Evolutionary conservation across 2,113 vertebrate genomes (phyloP), one percentile per base, ranked within the genome.

Genomic region (Oryzias woworae): DNA sequence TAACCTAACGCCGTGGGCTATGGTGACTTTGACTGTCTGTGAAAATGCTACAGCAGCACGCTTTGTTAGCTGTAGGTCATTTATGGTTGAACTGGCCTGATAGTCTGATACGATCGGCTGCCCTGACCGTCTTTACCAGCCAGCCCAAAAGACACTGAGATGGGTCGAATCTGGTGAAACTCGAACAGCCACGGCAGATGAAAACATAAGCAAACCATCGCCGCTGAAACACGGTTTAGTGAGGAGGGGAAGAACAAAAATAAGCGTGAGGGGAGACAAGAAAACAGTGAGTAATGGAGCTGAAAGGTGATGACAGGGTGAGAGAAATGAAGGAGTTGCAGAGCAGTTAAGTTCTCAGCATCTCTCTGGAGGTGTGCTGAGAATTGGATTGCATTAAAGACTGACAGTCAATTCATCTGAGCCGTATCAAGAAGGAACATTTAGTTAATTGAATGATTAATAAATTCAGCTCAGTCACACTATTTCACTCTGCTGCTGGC

Each of bases 361-460:
- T 94, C 92, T 91, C 93, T 94, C 91, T 91, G 87, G 94, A 93
- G 81, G 83, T 83, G 73, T 68, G 78, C 92, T 90, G 92, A 92
- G 92, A 94, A 94, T 94, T 93, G 94, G 94, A 96, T 94, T 96
- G 94, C 94, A 95, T 97, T 96, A 96, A 92, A 94, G 93, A 94
- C 93, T 95, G 95, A 96, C 95, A 94, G 92, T 95, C 94, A 93
- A 96, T 98, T 95, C 95, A 95, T 97, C 96, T 97, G 93, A 79
- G 87, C 87, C 92, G 91, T 92, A 96, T 94, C 95, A 84, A 95
- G 94, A 94, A 92, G 92, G 96, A 95, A 96, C 95, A 96, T 97
- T 97, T 96, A 98, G 94, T 94, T 96, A 97, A 97, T 98, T 96
- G 95, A 97, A 98, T 95, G 94, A 96, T 97, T 96, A 96, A 95